Percentiles rank a stretch among this genome's conserved stretches.
These are phyloP conservation scores for Micromys minutus DNA, from an alignment of 2,113 vertebrate species.

Conservation along the genomic window DNA sequence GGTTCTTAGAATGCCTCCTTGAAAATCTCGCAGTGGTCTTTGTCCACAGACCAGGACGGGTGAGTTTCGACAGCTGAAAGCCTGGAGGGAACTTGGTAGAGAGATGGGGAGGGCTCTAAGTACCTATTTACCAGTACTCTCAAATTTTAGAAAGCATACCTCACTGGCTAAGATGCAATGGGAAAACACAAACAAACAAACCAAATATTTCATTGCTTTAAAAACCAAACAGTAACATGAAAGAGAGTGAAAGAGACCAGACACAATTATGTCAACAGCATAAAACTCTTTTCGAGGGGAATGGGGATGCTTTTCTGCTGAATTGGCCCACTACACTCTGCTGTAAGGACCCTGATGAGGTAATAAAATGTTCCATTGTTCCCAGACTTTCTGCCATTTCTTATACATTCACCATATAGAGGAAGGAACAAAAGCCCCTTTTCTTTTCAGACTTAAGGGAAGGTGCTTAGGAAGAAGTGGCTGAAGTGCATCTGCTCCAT, in stretches of 20 bases:
- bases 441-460: not conserved
- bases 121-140: fast-evolving
- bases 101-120: too few species aligned
- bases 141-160: not conserved
- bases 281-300: constrained; percentile 76
- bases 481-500: not conserved
- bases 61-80: not conserved
- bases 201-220: constrained; percentile 74
- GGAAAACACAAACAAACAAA: not conserved
- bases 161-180: not conserved
- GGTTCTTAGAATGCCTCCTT: not conserved
- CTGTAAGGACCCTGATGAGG: constrained; percentile 68
- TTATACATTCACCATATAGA: not conserved
- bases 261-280: constrained; percentile 71
- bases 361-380: constrained; percentile 75
- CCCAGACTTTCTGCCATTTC: not conserved
- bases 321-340: constrained; percentile 67
- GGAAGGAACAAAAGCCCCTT: not conserved
- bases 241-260: constrained; percentile 74
- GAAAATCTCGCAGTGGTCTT: not conserved
- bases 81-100: not conserved
- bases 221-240: constrained; percentile 77
- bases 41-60: not conserved
- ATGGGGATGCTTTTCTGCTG: constrained; percentile 67
- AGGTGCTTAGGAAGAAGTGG: not conserved